Evolutionary conservation across 2,113 vertebrate genomes (phyloP).

Genomic region (Ictalurus punctatus): DNA sequence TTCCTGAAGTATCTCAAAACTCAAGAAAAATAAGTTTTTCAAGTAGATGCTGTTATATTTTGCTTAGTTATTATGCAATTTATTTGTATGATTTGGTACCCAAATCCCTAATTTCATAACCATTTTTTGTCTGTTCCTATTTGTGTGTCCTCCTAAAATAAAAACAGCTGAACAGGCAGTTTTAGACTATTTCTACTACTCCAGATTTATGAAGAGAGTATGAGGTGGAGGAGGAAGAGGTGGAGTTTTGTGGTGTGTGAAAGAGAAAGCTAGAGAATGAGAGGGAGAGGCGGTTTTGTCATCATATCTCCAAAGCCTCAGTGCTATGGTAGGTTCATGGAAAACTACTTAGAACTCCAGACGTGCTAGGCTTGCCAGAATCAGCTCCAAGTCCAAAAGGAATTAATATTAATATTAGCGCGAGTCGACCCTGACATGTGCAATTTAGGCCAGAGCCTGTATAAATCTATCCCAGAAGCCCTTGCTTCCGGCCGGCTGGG

Average conservation of each 20-base stretch:
- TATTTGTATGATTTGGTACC: background rate
- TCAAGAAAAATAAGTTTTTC: background rate
- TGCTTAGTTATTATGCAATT: background rate
- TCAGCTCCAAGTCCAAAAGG: conserved; percentile 65
- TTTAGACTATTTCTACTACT: conserved; percentile 33
- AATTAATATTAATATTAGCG: conserved; percentile 74
- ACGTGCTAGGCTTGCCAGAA: conserved; percentile 67
- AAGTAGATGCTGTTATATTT: background rate
- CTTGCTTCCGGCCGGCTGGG: conserved; percentile 64
- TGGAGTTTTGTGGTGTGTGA: conserved; percentile 41
- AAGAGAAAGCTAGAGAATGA: conserved; percentile 42
- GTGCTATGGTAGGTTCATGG: conserved; percentile 67
- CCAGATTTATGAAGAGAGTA: conserved; percentile 59
- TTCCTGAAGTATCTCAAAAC: background rate
- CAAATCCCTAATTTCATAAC: background rate
- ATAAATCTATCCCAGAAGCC: conserved; percentile 74
- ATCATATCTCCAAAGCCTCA: conserved; percentile 70
- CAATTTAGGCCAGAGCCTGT: conserved; percentile 67
- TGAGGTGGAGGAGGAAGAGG: conserved; percentile 47
- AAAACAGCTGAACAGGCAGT: conserved; percentile 25
- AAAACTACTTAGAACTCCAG: conserved; percentile 73
- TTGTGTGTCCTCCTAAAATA: conserved; percentile 40
- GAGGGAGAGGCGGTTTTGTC: conserved; percentile 65
- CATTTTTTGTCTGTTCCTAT: background rate
- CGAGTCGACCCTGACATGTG: conserved; percentile 70